phyloP scores from a whole-genome alignment of 2,888 invertebrate species.

The Spilarctia lutea region DNA sequence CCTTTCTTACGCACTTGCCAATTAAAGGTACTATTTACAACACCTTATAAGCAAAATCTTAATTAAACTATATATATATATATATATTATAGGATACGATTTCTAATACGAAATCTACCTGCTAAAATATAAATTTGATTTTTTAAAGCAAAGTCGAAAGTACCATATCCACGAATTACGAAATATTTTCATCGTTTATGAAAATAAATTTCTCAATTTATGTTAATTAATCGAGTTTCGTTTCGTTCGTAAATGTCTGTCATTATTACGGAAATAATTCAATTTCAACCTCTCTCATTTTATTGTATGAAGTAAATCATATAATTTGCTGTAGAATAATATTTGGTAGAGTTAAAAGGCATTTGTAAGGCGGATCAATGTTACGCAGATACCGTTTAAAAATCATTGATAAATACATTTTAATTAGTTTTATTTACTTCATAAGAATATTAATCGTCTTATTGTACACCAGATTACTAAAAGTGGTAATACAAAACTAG shows the following conservation, averaged over 20 bases:
- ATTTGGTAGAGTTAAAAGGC: not conserved
- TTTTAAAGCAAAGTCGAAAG: not conserved
- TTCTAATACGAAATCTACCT: too few species aligned
- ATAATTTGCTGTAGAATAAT: constrained; percentile 4
- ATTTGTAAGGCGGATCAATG: not conserved
- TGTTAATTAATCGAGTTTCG: constrained; percentile 73
- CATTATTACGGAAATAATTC: constrained; percentile 67
- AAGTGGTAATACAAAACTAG: too few species aligned
- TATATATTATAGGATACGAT: too few species aligned
- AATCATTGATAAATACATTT: not conserved
- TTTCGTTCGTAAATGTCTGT: constrained; percentile 68
- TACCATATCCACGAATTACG: constrained; percentile 46
- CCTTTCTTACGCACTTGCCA: too few species aligned
- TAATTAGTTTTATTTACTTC: too few species aligned
- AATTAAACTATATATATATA: too few species aligned
- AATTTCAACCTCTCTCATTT: constrained; percentile 52
- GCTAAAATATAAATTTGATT: not conserved
- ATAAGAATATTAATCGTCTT: too few species aligned
- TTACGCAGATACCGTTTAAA: not conserved
- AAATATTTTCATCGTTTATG: constrained; percentile 27
- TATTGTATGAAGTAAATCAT: constrained; percentile 29
- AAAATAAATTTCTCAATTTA: constrained; percentile 69
- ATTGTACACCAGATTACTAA: too few species aligned
- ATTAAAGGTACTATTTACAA: too few species aligned
- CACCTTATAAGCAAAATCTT: too few species aligned